A percentile compares a stretch with the other conserved stretches of the same genome.
Evolutionary conservation across 2,888 invertebrate species (phyloP).

Genomic region (Seladonia tumulorum): DNA sequence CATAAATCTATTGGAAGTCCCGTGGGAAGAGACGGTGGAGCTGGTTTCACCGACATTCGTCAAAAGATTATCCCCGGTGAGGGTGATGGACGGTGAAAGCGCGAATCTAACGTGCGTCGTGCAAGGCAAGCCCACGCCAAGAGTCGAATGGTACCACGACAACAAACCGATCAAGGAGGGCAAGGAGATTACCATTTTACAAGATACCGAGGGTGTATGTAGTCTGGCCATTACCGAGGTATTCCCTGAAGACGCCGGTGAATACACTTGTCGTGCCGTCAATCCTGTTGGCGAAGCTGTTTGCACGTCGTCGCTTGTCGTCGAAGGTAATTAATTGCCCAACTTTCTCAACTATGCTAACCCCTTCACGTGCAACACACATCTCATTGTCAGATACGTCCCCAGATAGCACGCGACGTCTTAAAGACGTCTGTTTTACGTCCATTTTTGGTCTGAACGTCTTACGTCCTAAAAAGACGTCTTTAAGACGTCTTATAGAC

Average conservation of each 20-base stretch:
- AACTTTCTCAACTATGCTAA: background rate
- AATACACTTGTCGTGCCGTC: conserved; percentile 92
- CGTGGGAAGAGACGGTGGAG: conserved; percentile 87
- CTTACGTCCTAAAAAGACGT: too few relatives aligned
- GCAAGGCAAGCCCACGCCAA: conserved; percentile 91
- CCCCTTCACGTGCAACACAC: background rate
- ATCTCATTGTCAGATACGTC: background rate
- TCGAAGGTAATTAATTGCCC: conserved; percentile 90
- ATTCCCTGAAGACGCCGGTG: conserved; percentile 95
- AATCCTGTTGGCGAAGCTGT: conserved; percentile 93
- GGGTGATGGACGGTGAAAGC: conserved; percentile 96
- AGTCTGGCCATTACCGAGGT: conserved; percentile 93
- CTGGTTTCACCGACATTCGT: conserved; percentile 91
- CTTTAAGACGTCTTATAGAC: too few relatives aligned
- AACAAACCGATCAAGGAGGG: conserved; percentile 89
- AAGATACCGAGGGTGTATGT: conserved; percentile 92
- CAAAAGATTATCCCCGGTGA: conserved; percentile 89
- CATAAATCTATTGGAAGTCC: conserved; percentile 87
- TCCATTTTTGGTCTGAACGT: too few relatives aligned
- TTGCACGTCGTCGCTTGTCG: conserved; percentile 90
- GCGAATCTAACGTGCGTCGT: conserved; percentile 91
- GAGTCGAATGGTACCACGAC: conserved; percentile 92
- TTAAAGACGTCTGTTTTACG: too few relatives aligned
- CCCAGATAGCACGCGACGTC: too few relatives aligned
- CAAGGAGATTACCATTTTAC: conserved; percentile 90